Base-by-base conservation (phyloP, 2,888 invertebrate genomes). In the Ctena decussata region DNA sequence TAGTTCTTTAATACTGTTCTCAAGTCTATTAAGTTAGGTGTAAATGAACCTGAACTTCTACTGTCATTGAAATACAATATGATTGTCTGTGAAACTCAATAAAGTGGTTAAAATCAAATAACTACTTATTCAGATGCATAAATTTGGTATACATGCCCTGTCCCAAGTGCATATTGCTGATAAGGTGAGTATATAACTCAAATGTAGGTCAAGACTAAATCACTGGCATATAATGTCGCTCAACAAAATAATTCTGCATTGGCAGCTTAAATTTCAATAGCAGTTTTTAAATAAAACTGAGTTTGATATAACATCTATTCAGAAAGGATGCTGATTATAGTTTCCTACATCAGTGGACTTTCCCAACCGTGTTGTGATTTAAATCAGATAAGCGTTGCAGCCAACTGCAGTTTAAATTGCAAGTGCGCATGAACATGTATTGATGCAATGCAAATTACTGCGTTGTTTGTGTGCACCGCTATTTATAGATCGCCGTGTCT, bases 371-470 rank as follows among this genome's bases (percentile, higher is more conserved):
- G 41, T 8, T 53, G 53, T n/a, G 53, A 53, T 53, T 53, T 53
- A n/a, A 53, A 65, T 57, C 57, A 24, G 27, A 27, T 57, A 27
- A 57, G 27, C 57, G 1, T 27, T 65, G 35, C 35, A 65, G 65
- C 65, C 65, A 65, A 65, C 65, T 65, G 65, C 65, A 65, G 35
- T 65, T 65, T 2, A 65, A 65, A 21, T 30, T 65, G 65, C 65
- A 65, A 8, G 32, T 65, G 65, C 65, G 65, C 65, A 65, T 65
- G 65, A 65, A 65, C 65, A 65, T 65, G 65, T 65, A 65, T 65
- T 65, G 65, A 65, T 65, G 65, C 65, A 65, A 65, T 65, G 65
- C 65, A 65, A 65, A 65, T 65, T 65, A 65, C 65, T 65, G 65
- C 35, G 65, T 65, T 35, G 65, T 65, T 65, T 65, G 65, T 65